These are phyloP conservation scores for Hirudinaria manillensis DNA, from an alignment of 2,888 invertebrate genomes.

Conservation along the genomic window DNA sequence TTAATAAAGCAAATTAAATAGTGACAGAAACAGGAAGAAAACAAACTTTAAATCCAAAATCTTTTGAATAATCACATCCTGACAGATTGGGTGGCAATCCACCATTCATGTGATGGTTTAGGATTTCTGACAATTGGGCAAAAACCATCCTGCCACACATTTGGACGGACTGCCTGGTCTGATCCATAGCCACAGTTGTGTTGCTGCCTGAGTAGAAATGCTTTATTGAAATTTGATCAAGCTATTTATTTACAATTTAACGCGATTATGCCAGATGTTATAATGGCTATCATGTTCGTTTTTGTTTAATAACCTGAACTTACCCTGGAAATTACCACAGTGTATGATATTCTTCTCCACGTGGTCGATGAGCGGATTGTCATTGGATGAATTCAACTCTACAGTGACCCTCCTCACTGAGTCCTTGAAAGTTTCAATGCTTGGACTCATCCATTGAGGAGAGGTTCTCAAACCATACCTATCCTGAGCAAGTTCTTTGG, in stretches of 20 bases:
- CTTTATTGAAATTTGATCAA: background rate
- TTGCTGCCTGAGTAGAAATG: slow-evolving; percentile 27
- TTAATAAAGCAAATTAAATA: background rate
- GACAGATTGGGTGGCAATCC: slow-evolving; percentile 43
- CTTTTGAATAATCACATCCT: slow-evolving; percentile 39
- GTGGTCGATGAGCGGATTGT: slow-evolving; percentile 42
- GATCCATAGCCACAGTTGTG: slow-evolving; percentile 42
- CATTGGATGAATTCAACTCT: slow-evolving; percentile 41
- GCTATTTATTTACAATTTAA: background rate
- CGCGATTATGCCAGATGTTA: no score
- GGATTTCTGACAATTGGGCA: slow-evolving; percentile 43
- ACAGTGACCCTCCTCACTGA: slow-evolving; percentile 35
- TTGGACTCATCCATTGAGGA: slow-evolving; percentile 41
- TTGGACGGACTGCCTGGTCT: slow-evolving; percentile 41
- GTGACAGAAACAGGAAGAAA: background rate
- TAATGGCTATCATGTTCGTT: background rate
- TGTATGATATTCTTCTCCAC: slow-evolving; percentile 36
- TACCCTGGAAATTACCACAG: slow-evolving; percentile 42
- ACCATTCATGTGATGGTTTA: slow-evolving; percentile 40
- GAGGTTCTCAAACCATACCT: slow-evolving; percentile 40
- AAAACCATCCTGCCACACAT: slow-evolving; percentile 43
- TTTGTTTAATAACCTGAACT: background rate
- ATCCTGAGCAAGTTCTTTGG: slow-evolving; percentile 26
- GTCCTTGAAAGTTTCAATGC: slow-evolving; percentile 36
- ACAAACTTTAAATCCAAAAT: slow-evolving; percentile 43